Percentiles rank a stretch among this genome's conserved stretches.
phyloP scores from a whole-genome alignment of 2,797 vertebrate species.

The Crenuchus spilurus region DNA sequence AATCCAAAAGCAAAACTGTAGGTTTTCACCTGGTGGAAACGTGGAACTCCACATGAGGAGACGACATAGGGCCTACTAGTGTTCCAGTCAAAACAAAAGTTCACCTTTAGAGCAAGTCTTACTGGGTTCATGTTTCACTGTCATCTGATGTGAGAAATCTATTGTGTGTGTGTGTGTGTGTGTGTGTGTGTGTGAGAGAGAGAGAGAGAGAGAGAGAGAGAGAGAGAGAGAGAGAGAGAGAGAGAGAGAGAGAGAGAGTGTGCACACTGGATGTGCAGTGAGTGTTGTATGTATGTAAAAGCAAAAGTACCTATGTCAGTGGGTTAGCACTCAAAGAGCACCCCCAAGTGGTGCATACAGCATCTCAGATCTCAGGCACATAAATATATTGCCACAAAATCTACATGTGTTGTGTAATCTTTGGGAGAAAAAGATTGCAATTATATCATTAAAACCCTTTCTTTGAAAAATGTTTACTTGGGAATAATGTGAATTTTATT shows the following conservation, averaged over 20 bases:
- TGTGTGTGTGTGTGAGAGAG: too few species aligned
- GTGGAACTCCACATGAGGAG: constrained; percentile 24
- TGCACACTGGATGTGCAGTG: neutral
- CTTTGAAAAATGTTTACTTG: too few species aligned
- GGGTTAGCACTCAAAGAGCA: constrained; percentile 19
- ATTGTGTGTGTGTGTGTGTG: neutral
- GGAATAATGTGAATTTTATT: neutral
- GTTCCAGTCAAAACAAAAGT: constrained; percentile 46
- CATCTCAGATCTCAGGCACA: neutral
- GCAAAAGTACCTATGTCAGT: neutral
- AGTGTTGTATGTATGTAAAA: too few species aligned
- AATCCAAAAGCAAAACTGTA: constrained; percentile 26
- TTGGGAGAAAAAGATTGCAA: too few species aligned
- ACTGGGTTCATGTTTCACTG: neutral
- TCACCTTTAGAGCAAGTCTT: neutral
- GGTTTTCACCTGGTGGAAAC: constrained; percentile 39
- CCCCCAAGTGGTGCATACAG: constrained; percentile 26
- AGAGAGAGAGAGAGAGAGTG: neutral
- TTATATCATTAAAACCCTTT: too few species aligned
- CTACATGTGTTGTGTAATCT: neutral
- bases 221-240: too few species aligned
- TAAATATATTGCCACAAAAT: neutral
- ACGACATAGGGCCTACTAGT: neutral
- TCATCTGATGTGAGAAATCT: constrained; percentile 18
- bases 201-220: too few species aligned